Percentiles rank a stretch among this genome's conserved stretches.
These are phyloP conservation scores for Choloepus didactylus DNA, from an alignment of 2,797 vertebrate species.

Conservation along the genomic window DNA sequence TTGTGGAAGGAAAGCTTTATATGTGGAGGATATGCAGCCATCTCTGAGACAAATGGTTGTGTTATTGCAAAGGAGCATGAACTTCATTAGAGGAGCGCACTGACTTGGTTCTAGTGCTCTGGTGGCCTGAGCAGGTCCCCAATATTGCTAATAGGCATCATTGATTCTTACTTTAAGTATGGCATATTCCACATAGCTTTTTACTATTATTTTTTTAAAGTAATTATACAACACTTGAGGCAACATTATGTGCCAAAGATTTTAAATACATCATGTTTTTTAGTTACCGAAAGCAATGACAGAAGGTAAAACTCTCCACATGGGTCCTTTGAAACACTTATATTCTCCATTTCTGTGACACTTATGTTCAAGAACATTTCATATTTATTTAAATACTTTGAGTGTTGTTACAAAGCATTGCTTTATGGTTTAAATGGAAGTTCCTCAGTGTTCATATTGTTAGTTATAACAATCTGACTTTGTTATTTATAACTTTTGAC, in stretches of 20 bases:
- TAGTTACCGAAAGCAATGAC: neutral
- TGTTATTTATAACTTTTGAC: slow-evolving; percentile 30
- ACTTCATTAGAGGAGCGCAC: neutral
- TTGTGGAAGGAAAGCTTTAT: slow-evolving; percentile 64
- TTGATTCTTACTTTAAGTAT: slow-evolving; percentile 34
- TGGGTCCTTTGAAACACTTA: neutral
- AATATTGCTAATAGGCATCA: neutral
- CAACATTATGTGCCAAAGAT: slow-evolving; percentile 55
- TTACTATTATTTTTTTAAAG: neutral
- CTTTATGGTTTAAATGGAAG: slow-evolving; percentile 46
- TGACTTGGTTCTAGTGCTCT: neutral
- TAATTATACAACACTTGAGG: slow-evolving; percentile 72
- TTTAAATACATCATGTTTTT: slow-evolving; percentile 31
- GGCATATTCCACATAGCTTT: neutral
- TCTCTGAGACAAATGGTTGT: neutral
- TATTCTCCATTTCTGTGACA: neutral
- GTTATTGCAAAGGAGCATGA: neutral
- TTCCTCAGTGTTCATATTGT: neutral
- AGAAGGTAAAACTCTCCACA: neutral
- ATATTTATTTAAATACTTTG: slow-evolving; percentile 40
- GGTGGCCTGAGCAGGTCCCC: accelerated
- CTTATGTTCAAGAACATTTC: neutral
- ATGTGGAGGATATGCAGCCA: neutral
- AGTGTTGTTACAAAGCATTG: slow-evolving; percentile 5
- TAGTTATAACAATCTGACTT: neutral